These are phyloP conservation scores for Aphelenchoides besseyi DNA, from an alignment of 1,140 invertebrate species.

Conservation along the genomic window DNA sequence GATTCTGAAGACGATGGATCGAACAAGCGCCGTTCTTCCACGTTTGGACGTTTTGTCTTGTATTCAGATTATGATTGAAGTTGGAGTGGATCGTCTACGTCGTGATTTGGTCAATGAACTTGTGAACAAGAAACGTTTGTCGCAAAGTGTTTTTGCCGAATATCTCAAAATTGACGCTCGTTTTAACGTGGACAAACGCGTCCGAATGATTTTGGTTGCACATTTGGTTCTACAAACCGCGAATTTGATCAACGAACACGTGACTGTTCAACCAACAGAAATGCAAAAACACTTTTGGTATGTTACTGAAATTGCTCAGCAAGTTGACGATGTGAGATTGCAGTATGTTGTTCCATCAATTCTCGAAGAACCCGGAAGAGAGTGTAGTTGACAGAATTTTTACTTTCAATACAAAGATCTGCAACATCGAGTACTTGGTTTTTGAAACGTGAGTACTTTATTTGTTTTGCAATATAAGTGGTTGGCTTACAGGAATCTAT, in stretches of 20 bases:
- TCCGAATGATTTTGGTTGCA: not conserved
- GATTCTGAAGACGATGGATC: conserved; percentile 1
- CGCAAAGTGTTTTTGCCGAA: not conserved
- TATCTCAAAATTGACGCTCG: not conserved
- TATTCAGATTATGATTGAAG: not conserved
- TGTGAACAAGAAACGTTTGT: conserved; percentile 3
- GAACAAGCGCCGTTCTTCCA: not conserved
- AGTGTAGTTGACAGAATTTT: not conserved
- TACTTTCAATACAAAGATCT: not conserved
- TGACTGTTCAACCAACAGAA: not conserved
- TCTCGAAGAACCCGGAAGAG: not conserved
- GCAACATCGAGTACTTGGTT: not conserved
- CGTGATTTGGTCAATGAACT: conserved; percentile 2
- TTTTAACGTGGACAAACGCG: not conserved
- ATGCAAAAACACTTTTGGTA: too few relatives aligned
- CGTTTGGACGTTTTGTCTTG: conserved; percentile 1
- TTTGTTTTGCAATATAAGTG: not conserved
- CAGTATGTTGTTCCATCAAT: not conserved
- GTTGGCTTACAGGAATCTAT: not conserved
- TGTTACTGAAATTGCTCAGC: too few relatives aligned
- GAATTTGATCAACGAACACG: conserved; percentile 5
- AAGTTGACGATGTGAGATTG: too few relatives aligned
- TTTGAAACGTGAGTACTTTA: not conserved
- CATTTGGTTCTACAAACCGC: not conserved
- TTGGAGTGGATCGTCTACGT: conserved; percentile 6